Conservation (phyloP, 2,888 invertebrate species). For the Tipula vernalis region DNA sequence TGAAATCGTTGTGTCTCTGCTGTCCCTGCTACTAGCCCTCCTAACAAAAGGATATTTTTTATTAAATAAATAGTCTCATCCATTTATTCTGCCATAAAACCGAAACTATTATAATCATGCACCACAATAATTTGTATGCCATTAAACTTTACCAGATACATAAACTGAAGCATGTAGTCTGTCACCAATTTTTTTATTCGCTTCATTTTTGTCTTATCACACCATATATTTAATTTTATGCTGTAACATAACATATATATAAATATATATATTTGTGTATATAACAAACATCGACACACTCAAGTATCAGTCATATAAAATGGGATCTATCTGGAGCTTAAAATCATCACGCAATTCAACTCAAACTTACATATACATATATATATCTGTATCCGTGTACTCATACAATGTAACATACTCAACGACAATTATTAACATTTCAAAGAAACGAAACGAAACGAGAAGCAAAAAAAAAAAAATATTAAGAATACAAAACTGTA, state of each 20-base stretch:
- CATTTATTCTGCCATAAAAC: background rate
- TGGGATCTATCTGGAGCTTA: background rate
- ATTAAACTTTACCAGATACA: background rate
- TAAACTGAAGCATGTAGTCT: background rate
- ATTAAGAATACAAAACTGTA: background rate
- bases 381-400: background rate
- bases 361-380: background rate
- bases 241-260: background rate
- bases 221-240: background rate
- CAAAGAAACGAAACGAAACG: background rate
- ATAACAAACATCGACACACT: background rate
- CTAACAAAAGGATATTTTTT: no score
- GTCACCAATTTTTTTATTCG: background rate
- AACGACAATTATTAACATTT: background rate
- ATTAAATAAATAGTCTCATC: background rate
- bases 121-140: background rate
- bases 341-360: slow-evolving; percentile 4
- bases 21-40: no score
- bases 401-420: background rate
- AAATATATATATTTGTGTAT: no score
- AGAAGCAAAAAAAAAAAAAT: background rate
- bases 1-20: no score
- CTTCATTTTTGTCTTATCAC: background rate
- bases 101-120: background rate
- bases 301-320: background rate